Evolutionary conservation across 2,888 invertebrate species (phyloP).

Genomic region (Dolichopus griseipennis): DNA sequence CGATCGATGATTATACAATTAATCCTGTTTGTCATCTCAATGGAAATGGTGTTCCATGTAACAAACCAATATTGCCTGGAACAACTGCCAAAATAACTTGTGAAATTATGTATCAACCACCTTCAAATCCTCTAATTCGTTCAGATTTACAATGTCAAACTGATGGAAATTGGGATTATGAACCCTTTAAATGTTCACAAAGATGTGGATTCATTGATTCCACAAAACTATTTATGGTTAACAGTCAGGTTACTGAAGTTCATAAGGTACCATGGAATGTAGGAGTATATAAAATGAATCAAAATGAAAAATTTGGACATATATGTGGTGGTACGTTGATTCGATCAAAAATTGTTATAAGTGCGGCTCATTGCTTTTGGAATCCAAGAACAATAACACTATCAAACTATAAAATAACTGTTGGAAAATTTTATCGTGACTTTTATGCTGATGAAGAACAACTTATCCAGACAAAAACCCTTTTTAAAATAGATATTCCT

Average conservation of each 20-base stretch:
- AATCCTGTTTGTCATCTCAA: constrained; percentile 15
- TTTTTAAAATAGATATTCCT: constrained; percentile 22
- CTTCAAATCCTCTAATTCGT: neutral
- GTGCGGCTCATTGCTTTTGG: constrained; percentile 30
- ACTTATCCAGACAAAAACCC: constrained; percentile 18
- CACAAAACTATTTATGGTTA: constrained; percentile 18
- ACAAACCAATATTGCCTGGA: constrained; percentile 10
- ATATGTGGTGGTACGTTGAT: constrained; percentile 30
- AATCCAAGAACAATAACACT: constrained; percentile 15
- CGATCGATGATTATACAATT: constrained; percentile 8
- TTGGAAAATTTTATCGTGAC: constrained; percentile 23
- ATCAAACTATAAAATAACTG: constrained; percentile 20
- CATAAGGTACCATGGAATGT: constrained; percentile 32
- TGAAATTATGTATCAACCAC: constrained; percentile 13
- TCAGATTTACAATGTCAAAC: constrained; percentile 23
- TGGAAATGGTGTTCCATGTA: constrained; percentile 15
- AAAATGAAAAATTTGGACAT: constrained; percentile 13
- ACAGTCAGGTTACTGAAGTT: constrained; percentile 17
- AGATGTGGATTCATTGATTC: constrained; percentile 27
- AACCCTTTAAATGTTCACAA: constrained; percentile 27
- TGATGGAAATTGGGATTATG: constrained; percentile 29
- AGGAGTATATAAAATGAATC: constrained; percentile 24
- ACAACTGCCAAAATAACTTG: constrained; percentile 20
- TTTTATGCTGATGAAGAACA: constrained; percentile 16
- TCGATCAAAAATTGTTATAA: constrained; percentile 27